A percentile compares a stretch with the other conserved stretches of the same genome.
These are phyloP conservation scores for Furcula furcula DNA, from an alignment of 2,888 invertebrate genomes.

Conservation along the genomic window DNA sequence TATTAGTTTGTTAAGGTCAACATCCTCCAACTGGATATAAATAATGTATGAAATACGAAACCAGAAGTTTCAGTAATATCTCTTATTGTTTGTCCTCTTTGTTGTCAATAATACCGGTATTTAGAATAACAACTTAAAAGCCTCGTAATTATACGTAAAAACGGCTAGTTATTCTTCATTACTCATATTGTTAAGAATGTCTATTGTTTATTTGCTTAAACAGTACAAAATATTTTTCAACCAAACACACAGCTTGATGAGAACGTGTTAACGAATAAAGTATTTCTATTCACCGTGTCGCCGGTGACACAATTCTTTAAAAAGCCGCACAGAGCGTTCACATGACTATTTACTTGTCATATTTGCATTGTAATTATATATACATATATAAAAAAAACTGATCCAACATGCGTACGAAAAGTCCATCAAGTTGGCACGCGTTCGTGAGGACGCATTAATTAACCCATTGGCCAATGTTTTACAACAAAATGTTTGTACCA, in stretches of 20 bases:
- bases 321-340: conserved; percentile 42
- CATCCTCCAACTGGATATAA: too few relatives aligned
- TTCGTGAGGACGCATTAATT: conserved; percentile 74
- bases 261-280: conserved; percentile 42
- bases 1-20: too few relatives aligned
- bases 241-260: conserved; percentile 22
- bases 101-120: too few relatives aligned
- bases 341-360: conserved; percentile 37
- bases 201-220: neutral
- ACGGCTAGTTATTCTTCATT: too few relatives aligned
- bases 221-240: conserved; percentile 1
- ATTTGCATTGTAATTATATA: conserved; percentile 57
- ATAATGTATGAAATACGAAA: too few relatives aligned
- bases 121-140: too few relatives aligned
- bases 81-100: too few relatives aligned
- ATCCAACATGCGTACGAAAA: conserved; percentile 58
- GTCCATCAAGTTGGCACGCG: conserved; percentile 44
- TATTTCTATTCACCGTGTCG: conserved; percentile 26
- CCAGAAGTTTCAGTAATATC: too few relatives aligned
- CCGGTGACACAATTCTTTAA: conserved; percentile 42
- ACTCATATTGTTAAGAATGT: neutral
- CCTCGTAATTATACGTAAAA: too few relatives aligned
- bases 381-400: conserved; percentile 39
- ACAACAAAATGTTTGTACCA: conserved; percentile 46
- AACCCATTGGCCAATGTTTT: conserved; percentile 43